Percentiles rank a stretch among this genome's conserved stretches.
phyloP scores from a whole-genome alignment of 2,113 vertebrate genomes.

The Hymenochirus boettgeri region DNA sequence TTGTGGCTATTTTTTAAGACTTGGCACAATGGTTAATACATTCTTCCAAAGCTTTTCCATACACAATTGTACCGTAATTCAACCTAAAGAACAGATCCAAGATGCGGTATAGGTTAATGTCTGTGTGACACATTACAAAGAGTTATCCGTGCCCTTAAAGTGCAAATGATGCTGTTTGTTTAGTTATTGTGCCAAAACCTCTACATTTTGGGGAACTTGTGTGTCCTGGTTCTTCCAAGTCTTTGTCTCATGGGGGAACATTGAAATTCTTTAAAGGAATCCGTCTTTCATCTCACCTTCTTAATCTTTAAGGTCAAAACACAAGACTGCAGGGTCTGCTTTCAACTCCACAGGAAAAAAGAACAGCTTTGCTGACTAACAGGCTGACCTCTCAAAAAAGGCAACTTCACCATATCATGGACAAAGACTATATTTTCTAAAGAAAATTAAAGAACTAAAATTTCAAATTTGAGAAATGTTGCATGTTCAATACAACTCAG shows the following conservation, averaged over 20 bases:
- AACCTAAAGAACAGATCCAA: background rate
- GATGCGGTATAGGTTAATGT: background rate
- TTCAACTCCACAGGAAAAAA: background rate
- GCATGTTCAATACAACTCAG: too few species aligned
- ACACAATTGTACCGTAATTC: conserved; percentile 1
- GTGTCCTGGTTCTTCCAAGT: background rate
- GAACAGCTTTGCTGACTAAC: background rate
- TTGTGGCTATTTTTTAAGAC: too few species aligned
- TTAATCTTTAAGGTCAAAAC: conserved; percentile 2
- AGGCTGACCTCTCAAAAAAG: background rate
- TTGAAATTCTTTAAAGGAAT: conserved; percentile 2
- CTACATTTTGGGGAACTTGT: background rate
- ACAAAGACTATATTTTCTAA: too few species aligned
- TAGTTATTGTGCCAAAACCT: background rate
- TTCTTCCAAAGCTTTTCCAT: too few species aligned
- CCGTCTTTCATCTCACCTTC: background rate
- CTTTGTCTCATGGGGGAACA: conserved; percentile 2
- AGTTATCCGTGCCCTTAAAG: background rate
- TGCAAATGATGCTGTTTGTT: conserved; percentile 10
- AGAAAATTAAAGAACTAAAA: too few species aligned
- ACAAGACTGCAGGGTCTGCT: background rate
- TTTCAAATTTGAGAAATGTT: too few species aligned
- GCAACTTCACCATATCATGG: too few species aligned
- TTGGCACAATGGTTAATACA: too few species aligned
- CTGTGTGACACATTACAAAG: background rate